phyloP scores from a whole-genome alignment of 2,888 invertebrate genomes.

The Callinectes sapidus region DNA sequence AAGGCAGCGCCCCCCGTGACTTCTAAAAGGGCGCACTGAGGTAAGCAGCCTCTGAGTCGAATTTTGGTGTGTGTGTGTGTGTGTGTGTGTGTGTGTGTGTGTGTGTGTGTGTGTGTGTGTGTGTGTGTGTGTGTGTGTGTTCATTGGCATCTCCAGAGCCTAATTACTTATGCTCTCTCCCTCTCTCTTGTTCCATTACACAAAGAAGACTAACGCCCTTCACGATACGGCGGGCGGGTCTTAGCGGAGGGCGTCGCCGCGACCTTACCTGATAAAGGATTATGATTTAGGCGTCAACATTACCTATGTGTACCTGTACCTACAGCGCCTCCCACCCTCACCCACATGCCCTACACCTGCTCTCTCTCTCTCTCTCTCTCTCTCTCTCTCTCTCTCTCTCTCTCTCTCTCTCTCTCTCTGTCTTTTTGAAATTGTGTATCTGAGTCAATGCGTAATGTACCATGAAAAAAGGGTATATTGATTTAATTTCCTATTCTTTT shows the following conservation, averaged over 20 bases:
- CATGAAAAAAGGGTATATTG: neutral
- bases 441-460: neutral
- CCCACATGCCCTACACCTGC: neutral
- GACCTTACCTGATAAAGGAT: conserved; percentile 51
- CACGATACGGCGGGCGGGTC: neutral
- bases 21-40: neutral
- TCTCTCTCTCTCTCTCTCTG: neutral
- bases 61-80: conserved; percentile 27
- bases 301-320: neutral
- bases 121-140: conserved; percentile 28
- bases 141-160: conserved; percentile 42
- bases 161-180: conserved; percentile 60
- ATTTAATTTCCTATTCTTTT: neutral
- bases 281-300: conserved; percentile 41
- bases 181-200: conserved; percentile 52
- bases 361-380: neutral
- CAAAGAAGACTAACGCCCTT: conserved; percentile 48
- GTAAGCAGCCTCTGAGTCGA: neutral
- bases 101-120: conserved; percentile 31
- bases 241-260: conserved; percentile 44
- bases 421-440: neutral
- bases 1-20: neutral
- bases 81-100: conserved; percentile 4
- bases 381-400: neutral
- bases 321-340: neutral